Evolutionary conservation across 2,888 invertebrate species (phyloP), one percentile per base, ranked within the genome.

Genomic region (Marasmarcha lunaedactyla): DNA sequence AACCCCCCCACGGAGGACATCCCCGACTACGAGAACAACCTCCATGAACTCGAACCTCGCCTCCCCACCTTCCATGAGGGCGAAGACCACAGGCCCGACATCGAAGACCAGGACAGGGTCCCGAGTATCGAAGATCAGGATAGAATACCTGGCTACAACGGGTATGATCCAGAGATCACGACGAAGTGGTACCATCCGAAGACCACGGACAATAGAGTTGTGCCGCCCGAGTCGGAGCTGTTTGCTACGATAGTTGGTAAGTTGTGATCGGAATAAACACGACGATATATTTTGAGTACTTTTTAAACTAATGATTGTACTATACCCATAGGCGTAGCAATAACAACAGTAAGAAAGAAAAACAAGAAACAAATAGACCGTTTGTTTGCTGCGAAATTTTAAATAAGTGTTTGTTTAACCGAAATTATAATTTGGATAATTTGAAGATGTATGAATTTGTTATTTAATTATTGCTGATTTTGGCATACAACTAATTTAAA

Each of bases 131-230:
- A 34, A 5, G 34, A 34, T 2, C 10, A 30, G 4, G 71, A 66
- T 1, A 52, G 66, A 27, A 60, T 64, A 1, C 67, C 76, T 0
- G 79, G 74, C 37, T 79, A 77, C 42, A 78, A 79, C n/a, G 77
- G 73, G 3, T 78, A 71, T 30, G 73, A 70, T 33, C 63, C 63
- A 34, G 77, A 81, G 42, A 71, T 73, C 1, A 81, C 81, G 0
- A 81, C 81, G 0, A 81, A 79, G 43, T 79, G 79, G 77, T 78
- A 79, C 42, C 72, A 77, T 40, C 81, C 81, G 9, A 83, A 81
- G 51, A 67, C 77, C 0, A 79, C 81, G 0, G 81, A 81, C 41
- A 79, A 74, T 41, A 64, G 79, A 40, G 79, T 81, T 1, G 78
- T 78, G 1, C 79, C 78, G 1, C 81, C 79, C 0, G 81, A 81